Conservation (phyloP, 1,140 invertebrate genomes). For the Wiebesia pumilae region DNA sequence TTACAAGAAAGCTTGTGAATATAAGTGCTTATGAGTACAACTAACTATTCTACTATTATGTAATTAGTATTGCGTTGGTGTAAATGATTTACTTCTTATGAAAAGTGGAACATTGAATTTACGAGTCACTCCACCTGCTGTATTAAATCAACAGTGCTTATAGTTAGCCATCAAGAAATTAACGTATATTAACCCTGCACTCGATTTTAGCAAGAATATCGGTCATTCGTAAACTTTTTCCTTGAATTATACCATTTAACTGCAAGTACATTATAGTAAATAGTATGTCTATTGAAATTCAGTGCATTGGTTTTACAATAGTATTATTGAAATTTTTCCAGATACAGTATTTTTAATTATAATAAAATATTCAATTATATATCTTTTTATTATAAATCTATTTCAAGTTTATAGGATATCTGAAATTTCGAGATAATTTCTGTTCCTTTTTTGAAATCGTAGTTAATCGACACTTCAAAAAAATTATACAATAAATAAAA, state of each 20-base stretch:
- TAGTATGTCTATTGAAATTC: not conserved
- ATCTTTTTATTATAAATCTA: too few relatives aligned
- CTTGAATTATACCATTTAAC: not conserved
- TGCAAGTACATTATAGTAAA: not conserved
- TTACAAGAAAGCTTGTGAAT: not conserved
- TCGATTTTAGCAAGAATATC: slow-evolving; percentile 23
- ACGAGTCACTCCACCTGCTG: not conserved
- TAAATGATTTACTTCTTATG: not conserved
- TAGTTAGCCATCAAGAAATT: slow-evolving; percentile 14
- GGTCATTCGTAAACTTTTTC: slow-evolving; percentile 9
- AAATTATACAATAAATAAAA: not conserved
- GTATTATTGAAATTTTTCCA: too few relatives aligned
- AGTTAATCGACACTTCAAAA: not conserved
- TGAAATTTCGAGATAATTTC: not conserved
- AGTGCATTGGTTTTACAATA: not conserved
- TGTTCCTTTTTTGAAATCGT: not conserved
- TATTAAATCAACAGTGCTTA: slow-evolving; percentile 23
- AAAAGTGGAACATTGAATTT: slow-evolving; percentile 4
- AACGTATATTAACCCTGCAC: slow-evolving; percentile 41
- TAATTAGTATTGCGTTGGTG: not conserved
- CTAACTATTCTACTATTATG: not conserved
- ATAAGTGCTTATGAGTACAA: not conserved
- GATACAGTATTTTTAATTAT: too few relatives aligned
- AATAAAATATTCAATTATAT: too few relatives aligned
- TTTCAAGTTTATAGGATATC: too few relatives aligned